phyloP scores from a whole-genome alignment of 2,888 invertebrate species.

The Callimorpha dominula region DNA sequence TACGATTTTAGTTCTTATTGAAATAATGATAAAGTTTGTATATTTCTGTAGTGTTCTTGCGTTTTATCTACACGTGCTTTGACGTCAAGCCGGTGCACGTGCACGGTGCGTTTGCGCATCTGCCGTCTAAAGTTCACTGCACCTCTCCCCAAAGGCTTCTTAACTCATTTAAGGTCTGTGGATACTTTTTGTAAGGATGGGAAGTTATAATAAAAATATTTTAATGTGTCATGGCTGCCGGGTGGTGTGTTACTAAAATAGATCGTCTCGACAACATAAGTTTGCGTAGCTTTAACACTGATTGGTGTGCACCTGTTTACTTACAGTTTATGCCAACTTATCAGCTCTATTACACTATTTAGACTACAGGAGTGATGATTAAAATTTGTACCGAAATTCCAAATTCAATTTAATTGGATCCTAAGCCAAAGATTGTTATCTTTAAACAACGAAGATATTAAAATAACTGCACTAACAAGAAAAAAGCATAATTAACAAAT shows the following conservation, averaged over 20 bases:
- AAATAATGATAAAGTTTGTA: background rate
- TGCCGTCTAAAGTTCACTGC: slow-evolving; percentile 68
- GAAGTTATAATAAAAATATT: slow-evolving; percentile 36
- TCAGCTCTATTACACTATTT: background rate
- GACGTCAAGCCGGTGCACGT: slow-evolving; percentile 60
- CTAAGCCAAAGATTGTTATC: background rate
- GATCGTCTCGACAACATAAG: slow-evolving; percentile 5
- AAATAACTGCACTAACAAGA: background rate
- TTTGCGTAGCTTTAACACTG: background rate
- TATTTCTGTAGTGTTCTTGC: background rate
- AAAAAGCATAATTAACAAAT: background rate
- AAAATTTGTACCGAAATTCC: background rate
- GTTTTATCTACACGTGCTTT: slow-evolving; percentile 56
- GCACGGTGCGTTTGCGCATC: slow-evolving; percentile 60
- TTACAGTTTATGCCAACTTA: background rate
- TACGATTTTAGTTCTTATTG: slow-evolving; percentile 17
- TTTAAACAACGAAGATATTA: background rate
- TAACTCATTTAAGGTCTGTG: slow-evolving; percentile 50
- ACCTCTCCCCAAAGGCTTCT: slow-evolving; percentile 59
- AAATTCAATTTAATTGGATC: background rate
- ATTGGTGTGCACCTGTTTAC: slow-evolving; percentile 10
- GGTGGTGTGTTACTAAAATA: slow-evolving; percentile 21
- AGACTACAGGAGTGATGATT: background rate
- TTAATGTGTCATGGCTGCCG: slow-evolving; percentile 31
- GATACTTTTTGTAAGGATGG: slow-evolving; percentile 21